Base-by-base conservation (phyloP, 1,140 invertebrate species). In the Drosophila tristis region DNA sequence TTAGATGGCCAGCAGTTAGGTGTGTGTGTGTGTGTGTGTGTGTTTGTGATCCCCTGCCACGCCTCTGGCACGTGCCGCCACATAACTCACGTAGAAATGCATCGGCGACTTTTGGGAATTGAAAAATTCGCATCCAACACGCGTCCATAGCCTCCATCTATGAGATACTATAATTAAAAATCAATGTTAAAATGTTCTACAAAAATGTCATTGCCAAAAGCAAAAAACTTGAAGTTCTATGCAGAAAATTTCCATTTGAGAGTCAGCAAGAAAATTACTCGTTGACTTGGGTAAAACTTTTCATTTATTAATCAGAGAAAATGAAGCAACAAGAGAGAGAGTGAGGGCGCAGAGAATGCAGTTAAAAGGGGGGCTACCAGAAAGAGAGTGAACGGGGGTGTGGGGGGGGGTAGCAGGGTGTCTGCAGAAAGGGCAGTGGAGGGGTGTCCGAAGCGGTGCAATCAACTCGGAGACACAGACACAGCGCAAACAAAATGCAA, bases 381-480 rank as follows among this genome's bases (percentile, higher is more conserved):
- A 5, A 2, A 4, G 3, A 9, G 8, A 35, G 31, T 35, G 39
- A 26, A 35, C 15, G 6, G 47, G 43, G 54, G 43, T 5, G 42
- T 29, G 2, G 20, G 26, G 42, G 42, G 47, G n/a, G n/a, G n/a
- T 35, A 23, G 26, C 35, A 39, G 48, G 35, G 47, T 23, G 23
- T 23, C 23, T 16, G 16, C 1, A 16, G 16, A 16, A 20, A 20
- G 20, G 20, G 20, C 2, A 20, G 20, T 20, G 20, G 20, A 20
- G 20, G 20, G 20, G 20, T 25, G 23, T 25, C 23, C 23, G 23
- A 4, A 25, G 60, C 47, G 51, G 43, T 85, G 81, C 81, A 86
- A 86, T 86, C 82, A 87, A 82, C 82, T 78, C 84, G 60, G 74
- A 78, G 78, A 78, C 72, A 62, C 82, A 86, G 82, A 86, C 82